Base-by-base conservation (phyloP, 2,888 invertebrate species). In the Xanthorhoe spadicearia region DNA sequence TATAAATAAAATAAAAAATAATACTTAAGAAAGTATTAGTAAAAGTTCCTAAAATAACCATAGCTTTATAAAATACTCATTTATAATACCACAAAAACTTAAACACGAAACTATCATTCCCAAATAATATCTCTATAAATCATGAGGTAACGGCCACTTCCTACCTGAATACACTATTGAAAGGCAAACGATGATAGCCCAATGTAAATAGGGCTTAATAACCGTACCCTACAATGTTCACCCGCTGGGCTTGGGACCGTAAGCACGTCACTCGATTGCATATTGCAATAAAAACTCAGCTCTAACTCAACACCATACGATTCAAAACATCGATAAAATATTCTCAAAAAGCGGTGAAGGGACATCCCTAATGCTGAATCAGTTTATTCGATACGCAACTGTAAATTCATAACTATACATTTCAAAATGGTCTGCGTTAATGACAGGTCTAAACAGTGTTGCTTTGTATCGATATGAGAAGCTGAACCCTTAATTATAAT, bases 121-220 rank as follows among this genome's bases (percentile, higher is more conserved):
- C 5, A 32, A 32, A 56, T 49, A 61, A 67, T 53, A 61, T 51
- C 49, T 68, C 58, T 68, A 71, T 71, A 73, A 71, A 70, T 70
- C 68, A 73, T 55, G 70, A 71, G 73, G 71, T 72, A 71, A 75
- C 71, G 70, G 72, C 80, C 60, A 53, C 64, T 63, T 60, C 73
- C 73, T 73, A 73, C 73, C 70, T 71, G 71, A 70, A 73, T 73
- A 63, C 67, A 63, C 80, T 78, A 86, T 87, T 85, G 88, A 84
- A 82, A 67, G 83, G 77, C 75, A 79, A 80, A 81, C 68, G 84
- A 88, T 87, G 86, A 83, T 83, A 83, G 81, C 86, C 86, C 85
- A 91, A 90, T 87, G 92, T 90, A 92, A 92, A 92, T 91, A 92
- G 83, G 64, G 86, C 79, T 80, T 92, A 91, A 91, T 90, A 88